Percentiles rank a stretch among this genome's conserved stretches.
Evolutionary conservation across 37 sponge, comb jelly and placozoan species (phyloP).

Genomic region (Petrosia ficiformis): DNA sequence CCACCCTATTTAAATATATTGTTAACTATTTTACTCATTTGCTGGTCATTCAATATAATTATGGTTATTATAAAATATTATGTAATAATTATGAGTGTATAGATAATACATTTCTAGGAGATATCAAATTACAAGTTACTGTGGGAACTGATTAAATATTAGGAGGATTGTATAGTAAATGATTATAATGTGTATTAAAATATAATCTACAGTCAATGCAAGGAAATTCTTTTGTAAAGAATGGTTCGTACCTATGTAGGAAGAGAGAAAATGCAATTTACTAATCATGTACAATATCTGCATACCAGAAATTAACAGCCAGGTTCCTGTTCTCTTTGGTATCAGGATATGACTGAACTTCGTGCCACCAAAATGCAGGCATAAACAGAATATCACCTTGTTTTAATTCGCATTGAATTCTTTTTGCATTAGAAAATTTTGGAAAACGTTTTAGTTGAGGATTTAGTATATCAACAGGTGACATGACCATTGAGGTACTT

Average conservation of each 20-base stretch:
- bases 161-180: slow-evolving; percentile 46
- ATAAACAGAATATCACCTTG: slow-evolving; percentile 81
- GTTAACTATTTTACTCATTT: too few relatives aligned
- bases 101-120: too few relatives aligned
- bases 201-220: slow-evolving; percentile 67
- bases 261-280: background rate
- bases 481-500: slow-evolving; percentile 88
- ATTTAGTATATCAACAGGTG: slow-evolving; percentile 63
- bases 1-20: too few relatives aligned
- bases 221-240: slow-evolving; percentile 77
- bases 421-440: slow-evolving; percentile 25
- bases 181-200: slow-evolving; percentile 39
- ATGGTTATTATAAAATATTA: too few relatives aligned
- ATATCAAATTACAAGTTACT: too few relatives aligned
- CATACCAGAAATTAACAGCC: slow-evolving; percentile 82
- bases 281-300: background rate
- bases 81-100: too few relatives aligned
- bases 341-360: slow-evolving; percentile 78
- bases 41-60: too few relatives aligned
- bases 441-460: slow-evolving; percentile 74
- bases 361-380: slow-evolving; percentile 93
- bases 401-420: slow-evolving; percentile 35
- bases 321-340: slow-evolving; percentile 57
- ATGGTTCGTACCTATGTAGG: slow-evolving; percentile 71
- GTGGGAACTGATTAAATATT: too few relatives aligned